Percentiles rank a stretch among this genome's conserved stretches.
phyloP scores from a whole-genome alignment of 2,888 invertebrate species.

The Agrilus mali region DNA sequence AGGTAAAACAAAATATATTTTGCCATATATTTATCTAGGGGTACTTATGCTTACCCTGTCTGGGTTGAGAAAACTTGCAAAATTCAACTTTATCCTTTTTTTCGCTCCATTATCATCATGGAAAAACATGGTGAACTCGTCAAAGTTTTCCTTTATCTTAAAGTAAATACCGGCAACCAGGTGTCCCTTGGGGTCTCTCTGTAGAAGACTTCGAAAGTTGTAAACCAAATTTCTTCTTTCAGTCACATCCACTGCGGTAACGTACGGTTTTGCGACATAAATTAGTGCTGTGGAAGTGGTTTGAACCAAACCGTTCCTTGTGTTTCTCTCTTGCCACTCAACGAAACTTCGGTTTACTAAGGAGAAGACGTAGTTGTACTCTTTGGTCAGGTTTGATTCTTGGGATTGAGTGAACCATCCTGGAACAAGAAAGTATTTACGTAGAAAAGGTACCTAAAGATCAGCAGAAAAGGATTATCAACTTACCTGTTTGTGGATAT shows the following conservation, averaged over 20 bases:
- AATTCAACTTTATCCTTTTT: constrained; percentile 61
- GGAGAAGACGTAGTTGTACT: constrained; percentile 71
- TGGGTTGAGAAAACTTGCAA: constrained; percentile 50
- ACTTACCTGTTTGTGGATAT: constrained; percentile 65
- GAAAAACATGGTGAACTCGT: constrained; percentile 69
- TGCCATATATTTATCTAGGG: too few species aligned
- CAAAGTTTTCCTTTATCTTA: constrained; percentile 45
- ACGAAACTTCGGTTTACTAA: constrained; percentile 60
- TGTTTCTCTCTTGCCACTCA: constrained; percentile 75
- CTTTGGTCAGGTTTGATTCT: constrained; percentile 62
- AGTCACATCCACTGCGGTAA: constrained; percentile 72
- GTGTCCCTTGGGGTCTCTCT: constrained; percentile 73
- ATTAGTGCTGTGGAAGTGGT: constrained; percentile 48
- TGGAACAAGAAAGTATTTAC: constrained; percentile 21
- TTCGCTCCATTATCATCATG: constrained; percentile 51
- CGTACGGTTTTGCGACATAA: constrained; percentile 66
- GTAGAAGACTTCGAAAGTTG: constrained; percentile 67
- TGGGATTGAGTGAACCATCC: constrained; percentile 78
- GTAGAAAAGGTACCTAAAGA: too few species aligned
- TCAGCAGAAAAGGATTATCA: too few species aligned
- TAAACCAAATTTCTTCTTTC: constrained; percentile 83
- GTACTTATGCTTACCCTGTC: constrained; percentile 40
- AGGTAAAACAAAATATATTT: too few species aligned
- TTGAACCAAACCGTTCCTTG: constrained; percentile 46
- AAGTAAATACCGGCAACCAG: constrained; percentile 78